Evolutionary conservation across 2,113 vertebrate genomes (phyloP).

Genomic region (Ursus arctos): DNA sequence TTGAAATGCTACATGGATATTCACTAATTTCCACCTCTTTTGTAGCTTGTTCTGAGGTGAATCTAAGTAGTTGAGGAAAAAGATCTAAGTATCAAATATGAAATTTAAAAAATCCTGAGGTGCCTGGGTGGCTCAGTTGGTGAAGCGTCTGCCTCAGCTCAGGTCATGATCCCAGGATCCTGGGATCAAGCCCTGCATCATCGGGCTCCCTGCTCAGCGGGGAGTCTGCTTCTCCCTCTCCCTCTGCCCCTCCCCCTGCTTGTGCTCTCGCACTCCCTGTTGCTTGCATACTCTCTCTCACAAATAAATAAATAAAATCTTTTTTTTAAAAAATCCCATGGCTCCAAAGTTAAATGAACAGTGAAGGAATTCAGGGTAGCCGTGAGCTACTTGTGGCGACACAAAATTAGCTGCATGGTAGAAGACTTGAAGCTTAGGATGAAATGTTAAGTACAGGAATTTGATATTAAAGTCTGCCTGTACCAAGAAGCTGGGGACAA

Average conservation of each 20-base stretch:
- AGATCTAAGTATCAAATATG: not conserved
- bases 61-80: not conserved
- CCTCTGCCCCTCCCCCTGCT: too few species aligned
- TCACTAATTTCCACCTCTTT: not conserved
- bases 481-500: not conserved
- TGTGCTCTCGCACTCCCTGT: too few species aligned
- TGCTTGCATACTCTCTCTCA: too few species aligned
- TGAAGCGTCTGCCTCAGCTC: too few species aligned
- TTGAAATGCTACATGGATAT: not conserved
- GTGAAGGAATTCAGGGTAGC: not conserved
- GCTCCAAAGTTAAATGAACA: not conserved
- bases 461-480: not conserved
- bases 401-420: not conserved
- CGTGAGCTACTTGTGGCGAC: not conserved
- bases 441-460: not conserved
- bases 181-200: too few species aligned
- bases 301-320: too few species aligned
- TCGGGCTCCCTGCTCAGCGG: too few species aligned
- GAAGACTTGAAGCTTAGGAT: not conserved
- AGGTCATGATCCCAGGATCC: too few species aligned
- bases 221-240: too few species aligned
- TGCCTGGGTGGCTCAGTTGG: too few species aligned
- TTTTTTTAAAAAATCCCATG: not conserved
- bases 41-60: not conserved
- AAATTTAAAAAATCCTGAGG: not conserved